A percentile compares a stretch with the other conserved stretches of the same genome.
Conservation (phyloP, 2,113 vertebrate genomes). For the Xiphophorus couchianus region DNA sequence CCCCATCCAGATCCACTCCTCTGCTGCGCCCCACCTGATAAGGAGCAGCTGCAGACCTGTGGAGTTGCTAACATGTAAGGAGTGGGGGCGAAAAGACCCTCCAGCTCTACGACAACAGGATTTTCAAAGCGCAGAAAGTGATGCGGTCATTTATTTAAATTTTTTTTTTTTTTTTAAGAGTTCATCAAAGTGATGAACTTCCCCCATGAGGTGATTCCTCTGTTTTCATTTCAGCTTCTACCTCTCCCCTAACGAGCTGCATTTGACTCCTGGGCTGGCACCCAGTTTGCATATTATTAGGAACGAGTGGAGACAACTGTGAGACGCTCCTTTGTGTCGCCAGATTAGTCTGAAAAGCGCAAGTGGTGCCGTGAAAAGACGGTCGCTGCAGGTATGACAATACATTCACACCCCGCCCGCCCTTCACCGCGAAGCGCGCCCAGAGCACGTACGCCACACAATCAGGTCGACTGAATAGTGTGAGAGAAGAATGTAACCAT, state of each 20-base stretch:
- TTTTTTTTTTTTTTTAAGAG: neutral
- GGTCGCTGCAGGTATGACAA: conserved; percentile 58
- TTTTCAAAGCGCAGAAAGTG: neutral
- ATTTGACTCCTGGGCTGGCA: conserved; percentile 28
- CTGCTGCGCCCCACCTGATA: conserved; percentile 60
- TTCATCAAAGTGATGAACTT: conserved; percentile 31
- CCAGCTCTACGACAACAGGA: neutral
- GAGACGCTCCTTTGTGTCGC: conserved; percentile 64
- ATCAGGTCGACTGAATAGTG: neutral
- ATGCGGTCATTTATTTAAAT: too few relatives aligned
- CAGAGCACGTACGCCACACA: conserved; percentile 18
- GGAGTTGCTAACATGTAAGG: neutral
- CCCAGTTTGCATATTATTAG: conserved; percentile 75
- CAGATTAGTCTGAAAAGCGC: conserved; percentile 67
- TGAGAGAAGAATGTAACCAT: neutral
- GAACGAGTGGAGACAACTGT: conserved; percentile 57
- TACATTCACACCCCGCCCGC: conserved; percentile 12
- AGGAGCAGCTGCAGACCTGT: conserved; percentile 12
- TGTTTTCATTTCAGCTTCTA: conserved; percentile 6
- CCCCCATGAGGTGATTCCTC: conserved; percentile 7
- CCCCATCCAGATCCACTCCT: conserved; percentile 52
- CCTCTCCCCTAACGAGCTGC: conserved; percentile 25
- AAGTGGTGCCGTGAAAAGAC: conserved; percentile 57
- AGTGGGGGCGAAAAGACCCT: too few relatives aligned
- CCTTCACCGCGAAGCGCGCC: conserved; percentile 3